A percentile compares a stretch with the other conserved stretches of the same genome.
phyloP scores from a whole-genome alignment of 2,113 vertebrate genomes.

The Perca flavescens region DNA sequence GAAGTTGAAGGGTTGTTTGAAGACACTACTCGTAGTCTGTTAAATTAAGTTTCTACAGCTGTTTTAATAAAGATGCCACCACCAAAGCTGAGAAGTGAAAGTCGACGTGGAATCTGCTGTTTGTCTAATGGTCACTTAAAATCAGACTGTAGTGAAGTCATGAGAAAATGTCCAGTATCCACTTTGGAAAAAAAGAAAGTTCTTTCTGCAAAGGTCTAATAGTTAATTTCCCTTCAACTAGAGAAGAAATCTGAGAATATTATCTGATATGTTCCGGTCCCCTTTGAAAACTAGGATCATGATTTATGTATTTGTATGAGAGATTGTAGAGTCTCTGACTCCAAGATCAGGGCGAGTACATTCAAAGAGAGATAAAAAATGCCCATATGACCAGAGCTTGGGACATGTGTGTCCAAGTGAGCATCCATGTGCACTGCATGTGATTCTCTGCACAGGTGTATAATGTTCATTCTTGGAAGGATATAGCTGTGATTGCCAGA shows the following conservation, averaged over 20 bases:
- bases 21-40: not conserved
- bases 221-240: not conserved
- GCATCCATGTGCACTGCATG: constrained; percentile 23
- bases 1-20: not conserved
- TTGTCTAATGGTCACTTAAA: not conserved
- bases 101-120: not conserved
- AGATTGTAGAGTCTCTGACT: not conserved
- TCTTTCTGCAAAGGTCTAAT: not conserved
- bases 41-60: not conserved
- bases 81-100: not conserved
- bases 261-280: not conserved
- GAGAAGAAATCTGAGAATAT: too few relatives aligned
- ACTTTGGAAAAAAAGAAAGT: not conserved
- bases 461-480: constrained; percentile 35
- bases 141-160: not conserved
- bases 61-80: constrained; percentile 6
- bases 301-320: not conserved
- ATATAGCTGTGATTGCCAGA: constrained; percentile 17
- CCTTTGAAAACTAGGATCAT: not conserved
- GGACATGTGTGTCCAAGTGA: constrained; percentile 8
- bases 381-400: not conserved
- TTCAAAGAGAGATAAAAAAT: not conserved
- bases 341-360: not conserved
- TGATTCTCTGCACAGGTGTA: constrained; percentile 37
- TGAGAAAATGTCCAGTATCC: not conserved